These are phyloP conservation scores for Ceratoteleas bidentatus DNA, from an alignment of 1,140 invertebrate genomes.

Conservation along the genomic window DNA sequence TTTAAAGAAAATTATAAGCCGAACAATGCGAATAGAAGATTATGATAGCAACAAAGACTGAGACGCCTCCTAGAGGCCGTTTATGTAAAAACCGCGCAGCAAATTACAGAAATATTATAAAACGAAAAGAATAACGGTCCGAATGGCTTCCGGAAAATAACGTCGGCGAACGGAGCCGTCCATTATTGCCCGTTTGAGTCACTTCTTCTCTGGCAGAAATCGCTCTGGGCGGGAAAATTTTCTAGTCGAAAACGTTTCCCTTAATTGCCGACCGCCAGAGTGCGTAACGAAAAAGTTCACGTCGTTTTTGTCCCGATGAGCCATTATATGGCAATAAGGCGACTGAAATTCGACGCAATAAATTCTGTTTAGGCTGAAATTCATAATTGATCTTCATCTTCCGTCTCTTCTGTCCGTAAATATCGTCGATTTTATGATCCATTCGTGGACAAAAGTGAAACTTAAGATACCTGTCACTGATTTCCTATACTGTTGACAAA, in stretches of 20 bases:
- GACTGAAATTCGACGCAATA: not conserved
- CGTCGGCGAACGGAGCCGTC: not conserved
- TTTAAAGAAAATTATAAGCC: constrained; percentile 36
- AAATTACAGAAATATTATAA: constrained; percentile 42
- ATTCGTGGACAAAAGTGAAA: not conserved
- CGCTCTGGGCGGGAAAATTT: too few species aligned
- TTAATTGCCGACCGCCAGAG: too few species aligned
- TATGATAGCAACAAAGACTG: constrained; percentile 29
- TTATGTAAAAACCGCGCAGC: constrained; percentile 18
- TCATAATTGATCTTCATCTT: too few species aligned
- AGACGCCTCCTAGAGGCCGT: constrained; percentile 16
- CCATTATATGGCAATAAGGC: not conserved
- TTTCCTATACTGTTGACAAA: constrained; percentile 8
- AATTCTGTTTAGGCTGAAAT: too few species aligned
- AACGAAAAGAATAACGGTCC: constrained; percentile 27
- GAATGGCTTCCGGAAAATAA: constrained; percentile 25
- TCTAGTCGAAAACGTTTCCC: too few species aligned
- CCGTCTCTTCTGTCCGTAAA: not conserved
- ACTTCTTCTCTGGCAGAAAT: constrained; percentile 5
- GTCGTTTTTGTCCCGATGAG: too few species aligned
- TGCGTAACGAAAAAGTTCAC: too few species aligned
- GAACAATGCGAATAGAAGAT: constrained; percentile 32
- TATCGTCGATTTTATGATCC: not conserved
- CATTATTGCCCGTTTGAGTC: constrained; percentile 6
- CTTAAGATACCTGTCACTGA: not conserved